These are phyloP conservation scores for Tylochromis polylepis DNA, from an alignment of 2,113 vertebrate species.

Conservation along the genomic window DNA sequence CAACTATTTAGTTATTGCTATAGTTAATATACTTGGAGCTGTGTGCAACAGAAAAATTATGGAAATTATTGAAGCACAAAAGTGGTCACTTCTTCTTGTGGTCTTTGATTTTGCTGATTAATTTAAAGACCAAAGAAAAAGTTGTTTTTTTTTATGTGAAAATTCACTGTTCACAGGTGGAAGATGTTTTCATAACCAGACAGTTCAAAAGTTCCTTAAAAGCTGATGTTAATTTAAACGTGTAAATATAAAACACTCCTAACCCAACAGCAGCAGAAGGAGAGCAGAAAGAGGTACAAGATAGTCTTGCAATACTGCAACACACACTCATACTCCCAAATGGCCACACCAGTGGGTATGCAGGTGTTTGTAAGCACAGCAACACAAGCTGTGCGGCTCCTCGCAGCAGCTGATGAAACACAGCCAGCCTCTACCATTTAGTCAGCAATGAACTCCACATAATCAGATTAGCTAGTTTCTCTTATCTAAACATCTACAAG, in stretches of 20 bases:
- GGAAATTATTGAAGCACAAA: neutral
- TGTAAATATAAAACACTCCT: neutral
- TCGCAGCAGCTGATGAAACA: constrained; percentile 69
- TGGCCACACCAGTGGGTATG: constrained; percentile 36
- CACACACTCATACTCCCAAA: neutral
- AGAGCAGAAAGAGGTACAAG: neutral
- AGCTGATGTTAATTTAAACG: neutral
- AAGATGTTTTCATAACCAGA: neutral
- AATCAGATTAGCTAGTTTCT: constrained; percentile 49
- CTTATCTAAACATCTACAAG: constrained; percentile 72
- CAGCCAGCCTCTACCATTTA: constrained; percentile 38
- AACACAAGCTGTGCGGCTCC: constrained; percentile 27
- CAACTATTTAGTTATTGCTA: neutral
- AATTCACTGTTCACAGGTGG: neutral
- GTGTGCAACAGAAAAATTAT: neutral
- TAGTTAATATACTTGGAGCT: neutral
- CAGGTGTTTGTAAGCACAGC: constrained; percentile 69
- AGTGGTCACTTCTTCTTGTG: neutral
- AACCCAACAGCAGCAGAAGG: neutral
- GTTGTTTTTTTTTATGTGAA: accelerated
- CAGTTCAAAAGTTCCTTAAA: neutral
- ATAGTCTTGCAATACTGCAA: neutral
- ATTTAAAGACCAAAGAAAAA: neutral
- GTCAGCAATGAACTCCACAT: constrained; percentile 36
- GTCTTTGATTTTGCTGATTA: neutral